Percentiles rank a stretch among this genome's conserved stretches.
Evolutionary conservation across 2,113 vertebrate genomes (phyloP).

Genomic region (Atrichornis clamosus): DNA sequence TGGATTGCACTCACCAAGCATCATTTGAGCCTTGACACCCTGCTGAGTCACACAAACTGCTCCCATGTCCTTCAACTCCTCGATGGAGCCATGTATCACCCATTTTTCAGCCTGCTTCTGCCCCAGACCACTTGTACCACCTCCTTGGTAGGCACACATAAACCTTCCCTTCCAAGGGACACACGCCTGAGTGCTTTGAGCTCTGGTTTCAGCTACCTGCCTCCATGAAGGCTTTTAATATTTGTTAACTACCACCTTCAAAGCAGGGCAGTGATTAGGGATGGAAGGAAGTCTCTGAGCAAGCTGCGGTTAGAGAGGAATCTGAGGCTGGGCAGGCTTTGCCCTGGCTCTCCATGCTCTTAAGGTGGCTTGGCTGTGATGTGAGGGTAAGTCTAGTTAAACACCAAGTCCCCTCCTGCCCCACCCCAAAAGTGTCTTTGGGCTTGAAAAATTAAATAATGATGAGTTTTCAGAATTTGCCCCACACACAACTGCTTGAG

Average conservation of each 20-base stretch:
- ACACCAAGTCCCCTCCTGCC: neutral
- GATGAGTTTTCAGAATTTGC: neutral
- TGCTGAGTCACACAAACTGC: neutral
- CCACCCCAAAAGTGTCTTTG: neutral
- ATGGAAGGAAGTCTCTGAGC: neutral
- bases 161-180: neutral
- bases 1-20: neutral
- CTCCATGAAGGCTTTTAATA: neutral
- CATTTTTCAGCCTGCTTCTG: neutral
- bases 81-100: rapidly evolving
- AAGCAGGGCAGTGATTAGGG: neutral
- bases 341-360: neutral
- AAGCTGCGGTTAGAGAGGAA: neutral
- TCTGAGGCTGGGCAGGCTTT: neutral
- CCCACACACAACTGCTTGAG: neutral
- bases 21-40: neutral
- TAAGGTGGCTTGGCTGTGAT: neutral
- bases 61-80: neutral
- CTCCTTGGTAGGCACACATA: neutral
- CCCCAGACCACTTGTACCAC: neutral
- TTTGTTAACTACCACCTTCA: neutral
- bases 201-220: neutral
- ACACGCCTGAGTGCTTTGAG: neutral
- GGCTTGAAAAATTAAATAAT: neutral
- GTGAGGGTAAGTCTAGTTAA: neutral